A percentile compares a stretch with the other conserved stretches of the same genome.
These are phyloP conservation scores for Tringa solitaria DNA, from an alignment of 2,113 vertebrate species.

Conservation along the genomic window DNA sequence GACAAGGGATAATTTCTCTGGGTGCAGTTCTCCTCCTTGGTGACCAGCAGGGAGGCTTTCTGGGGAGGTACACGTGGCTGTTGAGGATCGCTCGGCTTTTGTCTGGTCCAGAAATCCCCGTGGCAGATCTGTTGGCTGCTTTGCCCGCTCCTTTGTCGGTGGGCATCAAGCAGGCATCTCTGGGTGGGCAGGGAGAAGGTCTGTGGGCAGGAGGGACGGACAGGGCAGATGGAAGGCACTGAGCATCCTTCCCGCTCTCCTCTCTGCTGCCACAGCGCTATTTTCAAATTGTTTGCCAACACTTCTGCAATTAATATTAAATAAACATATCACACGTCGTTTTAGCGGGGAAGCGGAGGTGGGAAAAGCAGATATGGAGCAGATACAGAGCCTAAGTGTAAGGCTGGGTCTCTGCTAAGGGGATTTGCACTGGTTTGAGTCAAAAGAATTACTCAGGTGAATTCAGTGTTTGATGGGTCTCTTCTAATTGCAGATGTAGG, in stretches of 20 bases:
- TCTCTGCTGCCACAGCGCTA: neutral
- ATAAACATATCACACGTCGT: fast-evolving
- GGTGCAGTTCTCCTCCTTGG: neutral
- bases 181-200: neutral
- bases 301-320: neutral
- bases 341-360: neutral
- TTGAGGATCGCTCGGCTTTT: no score
- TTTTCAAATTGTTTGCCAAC: neutral
- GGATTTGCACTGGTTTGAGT: neutral
- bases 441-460: neutral
- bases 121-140: neutral
- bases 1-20: neutral
- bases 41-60: neutral
- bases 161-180: neutral
- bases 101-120: fast-evolving
- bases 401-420: neutral
- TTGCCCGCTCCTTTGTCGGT: fast-evolving
- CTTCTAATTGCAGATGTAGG: neutral
- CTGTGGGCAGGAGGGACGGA: neutral
- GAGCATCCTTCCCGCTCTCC: neutral
- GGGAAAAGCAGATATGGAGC: neutral
- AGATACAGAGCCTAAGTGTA: no score
- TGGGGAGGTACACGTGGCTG: fast-evolving
- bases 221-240: neutral
- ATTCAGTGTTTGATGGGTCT: neutral